A percentile compares a stretch with the other conserved stretches of the same genome.
Conservation (phyloP, 2,113 vertebrate genomes). For the Pomatostomus ruficeps region DNA sequence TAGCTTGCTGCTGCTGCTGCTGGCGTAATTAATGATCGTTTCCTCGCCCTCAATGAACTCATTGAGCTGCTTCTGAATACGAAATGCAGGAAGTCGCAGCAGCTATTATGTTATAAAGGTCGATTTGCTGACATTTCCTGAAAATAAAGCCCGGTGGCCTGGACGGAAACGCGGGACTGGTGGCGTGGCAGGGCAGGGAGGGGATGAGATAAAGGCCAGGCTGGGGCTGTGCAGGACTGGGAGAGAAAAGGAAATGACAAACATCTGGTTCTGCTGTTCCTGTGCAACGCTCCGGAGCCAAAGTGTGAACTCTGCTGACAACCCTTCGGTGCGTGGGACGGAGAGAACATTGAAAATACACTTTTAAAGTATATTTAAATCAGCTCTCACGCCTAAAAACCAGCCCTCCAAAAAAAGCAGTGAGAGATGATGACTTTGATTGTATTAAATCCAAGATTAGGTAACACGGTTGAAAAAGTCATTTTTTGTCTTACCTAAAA, state of each 20-base stretch:
- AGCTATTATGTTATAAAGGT: not conserved
- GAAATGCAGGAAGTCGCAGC: not conserved
- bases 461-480: not conserved
- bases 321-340: not conserved
- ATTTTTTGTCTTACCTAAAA: not conserved
- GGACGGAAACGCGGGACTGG: not conserved
- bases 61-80: not conserved
- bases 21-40: not conserved
- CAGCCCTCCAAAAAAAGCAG: not conserved
- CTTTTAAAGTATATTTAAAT: not conserved
- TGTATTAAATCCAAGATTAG: not conserved
- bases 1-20: not conserved
- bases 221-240: not conserved
- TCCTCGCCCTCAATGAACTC: not conserved
- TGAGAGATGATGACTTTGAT: not conserved
- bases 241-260: not conserved
- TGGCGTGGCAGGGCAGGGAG: not conserved
- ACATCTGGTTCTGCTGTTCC: not conserved
- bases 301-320: not conserved
- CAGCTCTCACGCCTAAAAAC: rapidly evolving
- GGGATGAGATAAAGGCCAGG: not conserved
- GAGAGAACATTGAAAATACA: not conserved
- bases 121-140: not conserved
- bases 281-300: rapidly evolving
- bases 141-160: not conserved